These are phyloP conservation scores for Uromys caudimaculatus DNA, from an alignment of 2,797 vertebrate genomes.

Conservation along the genomic window DNA sequence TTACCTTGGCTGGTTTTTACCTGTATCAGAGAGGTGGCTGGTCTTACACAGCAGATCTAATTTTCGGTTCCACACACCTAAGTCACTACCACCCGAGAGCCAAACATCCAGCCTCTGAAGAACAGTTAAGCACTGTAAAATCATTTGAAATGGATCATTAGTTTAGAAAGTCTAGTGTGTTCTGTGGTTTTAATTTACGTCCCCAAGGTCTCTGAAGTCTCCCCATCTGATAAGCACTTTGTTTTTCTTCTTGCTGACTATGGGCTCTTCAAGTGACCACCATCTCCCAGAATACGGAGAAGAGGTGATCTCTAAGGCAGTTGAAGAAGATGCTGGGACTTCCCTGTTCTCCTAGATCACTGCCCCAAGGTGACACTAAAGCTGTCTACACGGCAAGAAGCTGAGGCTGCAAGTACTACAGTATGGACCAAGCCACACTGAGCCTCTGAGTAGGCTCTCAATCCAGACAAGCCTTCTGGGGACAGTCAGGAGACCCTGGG, in stretches of 20 bases:
- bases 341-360: background rate
- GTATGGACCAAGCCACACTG: background rate
- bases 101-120: constrained; percentile 92
- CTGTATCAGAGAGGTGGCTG: constrained; percentile 93
- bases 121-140: constrained; percentile 93
- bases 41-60: constrained; percentile 94
- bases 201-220: background rate
- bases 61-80: constrained; percentile 95
- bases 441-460: background rate
- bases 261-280: background rate
- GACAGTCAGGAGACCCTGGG: background rate
- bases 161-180: constrained; percentile 41
- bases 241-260: background rate
- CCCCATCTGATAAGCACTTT: background rate
- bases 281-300: background rate
- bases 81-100: constrained; percentile 94
- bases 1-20: constrained; percentile 81
- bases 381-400: background rate
- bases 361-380: background rate
- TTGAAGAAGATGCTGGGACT: background rate
- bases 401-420: background rate
- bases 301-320: background rate
- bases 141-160: constrained; percentile 50
- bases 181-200: background rate
- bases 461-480: background rate